Conservation (phyloP, 2,113 vertebrate species). For the Chloropsis cyanopogon region DNA sequence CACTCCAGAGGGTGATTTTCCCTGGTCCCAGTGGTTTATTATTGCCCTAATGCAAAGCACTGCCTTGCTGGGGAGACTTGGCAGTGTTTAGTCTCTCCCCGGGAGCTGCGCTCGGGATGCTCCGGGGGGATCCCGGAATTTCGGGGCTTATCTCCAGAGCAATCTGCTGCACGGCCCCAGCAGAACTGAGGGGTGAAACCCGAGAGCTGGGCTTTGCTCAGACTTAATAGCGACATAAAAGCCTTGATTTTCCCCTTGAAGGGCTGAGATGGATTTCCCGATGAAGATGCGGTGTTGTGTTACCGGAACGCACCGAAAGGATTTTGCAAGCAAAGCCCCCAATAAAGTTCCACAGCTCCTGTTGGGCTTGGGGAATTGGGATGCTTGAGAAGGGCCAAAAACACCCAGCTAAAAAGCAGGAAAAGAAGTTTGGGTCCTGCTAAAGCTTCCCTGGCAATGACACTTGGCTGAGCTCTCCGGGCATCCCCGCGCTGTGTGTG, state of each 20-base stretch:
- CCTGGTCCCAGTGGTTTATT: not conserved
- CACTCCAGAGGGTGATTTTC: not conserved
- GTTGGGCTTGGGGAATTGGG: not conserved
- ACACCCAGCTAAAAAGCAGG: not conserved
- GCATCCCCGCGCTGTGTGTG: fast-evolving
- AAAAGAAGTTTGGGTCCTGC: not conserved
- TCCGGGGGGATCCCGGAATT: not conserved
- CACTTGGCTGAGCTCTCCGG: not conserved
- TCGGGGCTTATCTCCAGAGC: slow-evolving; percentile 19
- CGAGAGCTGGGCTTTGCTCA: slow-evolving; percentile 28
- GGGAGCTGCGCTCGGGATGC: not conserved
- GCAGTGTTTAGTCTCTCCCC: not conserved
- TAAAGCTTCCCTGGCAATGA: not conserved
- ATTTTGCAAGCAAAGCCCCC: slow-evolving; percentile 30
- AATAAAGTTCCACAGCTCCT: slow-evolving; percentile 31
- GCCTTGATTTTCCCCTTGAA: slow-evolving; percentile 45
- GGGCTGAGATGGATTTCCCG: slow-evolving; percentile 2
- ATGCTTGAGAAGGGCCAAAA: not conserved
- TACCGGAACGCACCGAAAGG: slow-evolving; percentile 6
- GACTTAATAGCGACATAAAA: slow-evolving; percentile 57
- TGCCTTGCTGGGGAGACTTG: not conserved
- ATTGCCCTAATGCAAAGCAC: slow-evolving; percentile 22
- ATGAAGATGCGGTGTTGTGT: slow-evolving; percentile 36
- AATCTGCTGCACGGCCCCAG: slow-evolving; percentile 43
- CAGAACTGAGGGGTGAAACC: slow-evolving; percentile 53